These are phyloP conservation scores for Holcopasites calliopsidis DNA, from an alignment of 1,140 invertebrate genomes.

Conservation along the genomic window DNA sequence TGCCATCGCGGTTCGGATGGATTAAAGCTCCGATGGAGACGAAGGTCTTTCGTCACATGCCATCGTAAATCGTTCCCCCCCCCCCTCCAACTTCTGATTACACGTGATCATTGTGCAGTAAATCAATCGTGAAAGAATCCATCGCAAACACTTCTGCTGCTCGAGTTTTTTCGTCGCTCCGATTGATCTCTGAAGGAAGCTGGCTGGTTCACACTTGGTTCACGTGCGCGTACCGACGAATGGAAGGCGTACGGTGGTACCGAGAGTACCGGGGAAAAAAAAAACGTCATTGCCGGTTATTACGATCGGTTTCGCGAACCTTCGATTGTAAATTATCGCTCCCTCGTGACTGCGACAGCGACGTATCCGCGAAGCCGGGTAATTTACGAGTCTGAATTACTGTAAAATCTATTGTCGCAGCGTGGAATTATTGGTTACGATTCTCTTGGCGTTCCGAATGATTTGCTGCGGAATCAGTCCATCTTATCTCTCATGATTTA, in stretches of 20 bases:
- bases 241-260: neutral
- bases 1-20: neutral
- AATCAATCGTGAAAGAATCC: constrained; percentile 18
- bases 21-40: constrained; percentile 3
- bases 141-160: constrained; percentile 7
- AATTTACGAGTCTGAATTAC: constrained; percentile 1
- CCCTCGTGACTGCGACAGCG: neutral
- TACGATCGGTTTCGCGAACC: constrained; percentile 5
- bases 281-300: neutral
- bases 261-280: too few relatives aligned
- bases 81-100: neutral
- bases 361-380: neutral
- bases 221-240: neutral
- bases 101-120: neutral
- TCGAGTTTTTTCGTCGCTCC: neutral
- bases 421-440: neutral
- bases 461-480: neutral
- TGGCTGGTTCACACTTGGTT: neutral
- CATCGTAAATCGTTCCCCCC: constrained; percentile 18
- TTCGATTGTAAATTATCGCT: constrained; percentile 20
- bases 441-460: neutral
- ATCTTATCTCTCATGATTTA: too few relatives aligned
- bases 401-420: neutral
- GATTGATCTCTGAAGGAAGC: too few relatives aligned
- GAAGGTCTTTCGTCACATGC: constrained; percentile 30